Evolutionary conservation across 1,140 invertebrate species (phyloP), one percentile per base, ranked within the genome.

Genomic region (Papilio xuthus): DNA sequence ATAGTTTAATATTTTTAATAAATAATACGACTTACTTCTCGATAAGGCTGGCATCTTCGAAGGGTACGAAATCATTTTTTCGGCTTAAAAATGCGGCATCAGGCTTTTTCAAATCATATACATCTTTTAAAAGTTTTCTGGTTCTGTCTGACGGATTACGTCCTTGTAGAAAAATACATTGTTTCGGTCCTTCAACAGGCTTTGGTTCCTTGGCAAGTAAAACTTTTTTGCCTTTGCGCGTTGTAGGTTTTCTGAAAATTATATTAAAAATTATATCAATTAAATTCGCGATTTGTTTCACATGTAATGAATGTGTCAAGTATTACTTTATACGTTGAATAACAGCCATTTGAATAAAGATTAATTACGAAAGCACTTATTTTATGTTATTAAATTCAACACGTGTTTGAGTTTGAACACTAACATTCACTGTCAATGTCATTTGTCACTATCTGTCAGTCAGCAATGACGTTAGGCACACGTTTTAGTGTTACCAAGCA

Each of bases 91-190:
- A 96, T 18, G 96, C 95, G 0, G 96, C 96, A 89, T 98, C 95
- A 26, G 97, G 98, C 88, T 98, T 99, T 89, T 98, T 99, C 18
- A 99, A 90, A 82, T 96, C 94, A 85, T 97, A 97, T 93, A 99
- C 91, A 95, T 99, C 98, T 94, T 98, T 99, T 85, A 99, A 92
- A 73, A 97, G 95, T 80, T 96, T 95, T 63, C 96, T 95, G 0
- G 97, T 95, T 74, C 95, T 94, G 71, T 97, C 96, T 47, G 97
- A 98, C 3, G 97, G 97, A 86, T 98, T 98, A 0, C 96, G 95
- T 56, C 98, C 98, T 94, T 97, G 96, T 23, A 99, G 93, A 88
- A 98, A 98, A 75, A 99, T 90, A 60, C 97, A 95, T 88, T 96
- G 96, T 88, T 99, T 99, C 1, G 96, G 94, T 89, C 98, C 97